Conservation (phyloP, 2,797 vertebrate species). For the Alectoris magna region DNA sequence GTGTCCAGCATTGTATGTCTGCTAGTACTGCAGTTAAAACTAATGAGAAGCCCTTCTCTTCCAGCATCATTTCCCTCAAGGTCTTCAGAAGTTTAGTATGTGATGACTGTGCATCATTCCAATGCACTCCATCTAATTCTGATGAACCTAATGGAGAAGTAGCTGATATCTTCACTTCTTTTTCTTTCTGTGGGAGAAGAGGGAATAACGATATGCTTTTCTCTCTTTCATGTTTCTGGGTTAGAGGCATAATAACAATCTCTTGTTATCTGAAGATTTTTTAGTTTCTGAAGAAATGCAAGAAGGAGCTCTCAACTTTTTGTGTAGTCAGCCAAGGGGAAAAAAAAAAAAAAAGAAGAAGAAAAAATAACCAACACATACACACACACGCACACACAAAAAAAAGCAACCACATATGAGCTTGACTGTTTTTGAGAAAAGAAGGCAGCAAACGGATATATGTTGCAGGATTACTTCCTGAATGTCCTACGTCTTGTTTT, state of each 20-base stretch:
- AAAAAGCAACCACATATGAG: neutral
- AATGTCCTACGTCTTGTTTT: neutral
- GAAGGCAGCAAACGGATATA: neutral
- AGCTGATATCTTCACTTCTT: neutral
- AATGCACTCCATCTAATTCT: neutral
- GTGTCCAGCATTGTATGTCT: rapidly evolving
- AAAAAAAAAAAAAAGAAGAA: no score
- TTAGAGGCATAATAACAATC: neutral
- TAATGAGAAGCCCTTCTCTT: neutral
- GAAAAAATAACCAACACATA: no score
- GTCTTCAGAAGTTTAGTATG: neutral
- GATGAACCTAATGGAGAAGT: neutral
- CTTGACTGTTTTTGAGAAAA: neutral
- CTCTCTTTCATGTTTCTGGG: neutral
- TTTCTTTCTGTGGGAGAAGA: neutral
- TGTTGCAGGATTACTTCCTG: neutral
- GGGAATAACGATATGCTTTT: neutral
- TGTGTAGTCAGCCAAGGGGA: neutral
- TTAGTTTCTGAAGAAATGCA: neutral
- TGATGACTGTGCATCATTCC: neutral
- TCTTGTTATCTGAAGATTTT: neutral
- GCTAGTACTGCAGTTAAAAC: neutral
- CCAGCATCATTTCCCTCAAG: neutral
- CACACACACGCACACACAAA: no score
- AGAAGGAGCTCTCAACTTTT: neutral